phyloP scores from a whole-genome alignment of 2,888 invertebrate species.

The Epistrophella euchroma region DNA sequence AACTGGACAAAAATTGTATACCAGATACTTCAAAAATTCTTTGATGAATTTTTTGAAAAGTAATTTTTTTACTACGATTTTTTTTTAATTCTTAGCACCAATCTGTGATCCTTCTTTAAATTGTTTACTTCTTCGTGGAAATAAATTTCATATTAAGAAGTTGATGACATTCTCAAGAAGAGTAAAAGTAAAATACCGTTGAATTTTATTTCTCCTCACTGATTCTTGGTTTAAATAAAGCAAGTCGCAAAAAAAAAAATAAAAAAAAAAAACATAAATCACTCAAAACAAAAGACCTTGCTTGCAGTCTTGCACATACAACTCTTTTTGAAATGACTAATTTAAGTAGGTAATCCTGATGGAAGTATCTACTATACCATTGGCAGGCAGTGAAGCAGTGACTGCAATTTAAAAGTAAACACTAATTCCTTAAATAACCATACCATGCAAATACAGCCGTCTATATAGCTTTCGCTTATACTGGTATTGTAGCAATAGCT shows the following conservation, averaged over 20 bases:
- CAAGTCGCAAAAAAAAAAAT: no score
- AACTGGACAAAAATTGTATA: no score
- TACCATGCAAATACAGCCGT: slow-evolving; percentile 33
- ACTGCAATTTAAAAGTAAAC: slow-evolving; percentile 40
- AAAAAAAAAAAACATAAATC: slow-evolving; percentile 8
- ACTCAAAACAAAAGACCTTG: no score
- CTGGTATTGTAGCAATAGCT: not conserved
- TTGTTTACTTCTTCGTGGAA: no score
- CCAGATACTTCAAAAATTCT: no score
- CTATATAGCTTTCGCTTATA: not conserved
- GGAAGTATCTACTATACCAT: not conserved
- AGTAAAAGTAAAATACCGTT: not conserved
- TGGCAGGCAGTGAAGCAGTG: slow-evolving; percentile 24
- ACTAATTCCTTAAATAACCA: slow-evolving; percentile 33
- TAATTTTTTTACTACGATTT: no score
- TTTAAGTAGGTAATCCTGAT: slow-evolving; percentile 40
- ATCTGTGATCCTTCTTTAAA: no score
- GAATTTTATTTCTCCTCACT: not conserved
- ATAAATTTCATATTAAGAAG: not conserved
- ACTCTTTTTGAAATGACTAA: slow-evolving; percentile 26
- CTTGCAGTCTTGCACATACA: slow-evolving; percentile 7
- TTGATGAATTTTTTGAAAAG: no score
- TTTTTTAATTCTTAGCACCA: no score
- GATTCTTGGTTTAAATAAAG: not conserved
- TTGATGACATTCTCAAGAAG: not conserved